These are phyloP conservation scores for Hypomecis punctinalis DNA, from an alignment of 2,888 invertebrate species.

Conservation along the genomic window DNA sequence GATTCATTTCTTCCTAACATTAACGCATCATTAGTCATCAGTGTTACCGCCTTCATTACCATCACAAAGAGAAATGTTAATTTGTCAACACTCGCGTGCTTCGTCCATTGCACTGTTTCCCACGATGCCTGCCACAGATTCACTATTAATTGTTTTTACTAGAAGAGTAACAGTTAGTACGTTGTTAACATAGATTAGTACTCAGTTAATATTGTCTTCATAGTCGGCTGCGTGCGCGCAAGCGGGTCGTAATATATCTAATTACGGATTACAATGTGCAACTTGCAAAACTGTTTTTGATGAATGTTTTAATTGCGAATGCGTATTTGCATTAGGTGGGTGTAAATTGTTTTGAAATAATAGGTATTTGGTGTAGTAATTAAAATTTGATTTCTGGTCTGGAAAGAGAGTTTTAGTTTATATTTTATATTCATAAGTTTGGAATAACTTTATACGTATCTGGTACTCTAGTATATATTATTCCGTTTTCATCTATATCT, in stretches of 20 bases:
- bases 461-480: too few species aligned
- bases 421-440: neutral
- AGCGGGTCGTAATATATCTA: conserved; percentile 33
- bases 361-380: conserved; percentile 10
- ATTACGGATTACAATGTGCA: conserved; percentile 34
- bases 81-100: conserved; percentile 44
- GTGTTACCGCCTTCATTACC: conserved; percentile 27
- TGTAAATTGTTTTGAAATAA: conserved; percentile 34
- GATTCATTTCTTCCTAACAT: conserved; percentile 12
- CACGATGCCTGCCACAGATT: conserved; percentile 44
- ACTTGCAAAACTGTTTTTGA: conserved; percentile 38
- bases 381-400: conserved; percentile 7
- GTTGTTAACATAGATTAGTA: conserved; percentile 5
- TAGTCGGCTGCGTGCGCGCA: conserved; percentile 46
- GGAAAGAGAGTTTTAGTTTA: neutral
- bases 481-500: too few species aligned
- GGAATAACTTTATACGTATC: neutral
- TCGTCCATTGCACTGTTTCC: conserved; percentile 47
- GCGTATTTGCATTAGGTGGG: conserved; percentile 18
- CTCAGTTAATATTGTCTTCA: conserved; percentile 40
- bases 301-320: conserved; percentile 37
- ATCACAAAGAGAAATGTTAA: conserved; percentile 38
- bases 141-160: conserved; percentile 24
- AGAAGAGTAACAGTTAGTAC: conserved; percentile 20
- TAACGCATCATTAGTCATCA: conserved; percentile 8